Evolutionary conservation across 2,113 vertebrate genomes (phyloP), one percentile per base, ranked within the genome.

Genomic region (Corythoichthys intestinalis): DNA sequence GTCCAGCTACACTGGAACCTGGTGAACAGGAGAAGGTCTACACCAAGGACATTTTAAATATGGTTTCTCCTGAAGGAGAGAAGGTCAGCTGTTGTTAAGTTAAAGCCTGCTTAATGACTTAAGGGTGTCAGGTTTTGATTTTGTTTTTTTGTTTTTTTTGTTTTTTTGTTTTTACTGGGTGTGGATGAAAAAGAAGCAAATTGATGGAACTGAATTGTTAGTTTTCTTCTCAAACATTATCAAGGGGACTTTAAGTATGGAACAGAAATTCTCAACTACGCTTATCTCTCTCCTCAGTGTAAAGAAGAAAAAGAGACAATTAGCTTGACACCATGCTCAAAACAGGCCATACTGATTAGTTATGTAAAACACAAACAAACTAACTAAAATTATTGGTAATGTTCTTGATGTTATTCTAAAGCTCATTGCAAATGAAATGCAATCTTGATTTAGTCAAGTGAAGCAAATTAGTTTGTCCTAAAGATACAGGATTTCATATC

Each of bases 1-100:
- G 14, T 60, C 64, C 64, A 79, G 56, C n/a, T 62, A 77, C 10
- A n/a, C 71, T 44, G 4, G 85, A 75, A 44, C 49, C 20, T 62
- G 82, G 74, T 66, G 91, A 94, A 61, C 65, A 84, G 64, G 92
- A 93, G 67, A 90, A 82, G 28, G 66, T 91, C 73, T 93, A 87
- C 70, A 94, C 87, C 50, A 94, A 94, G 65, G 91, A 93, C 65
- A 93, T 95, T 82, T 80, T 96, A 80, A 91, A 88, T 2, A 95
- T 95, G 92, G 75, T 95, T 9, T 94, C 94, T 13, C 94, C 91
- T 2, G 94, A 95, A 69, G 91, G 91, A 84, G 93, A 95, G 78
- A 93, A 88, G 91, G 93, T 95, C 68, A 75, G 74, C 13, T 44
- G n/a, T 63, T 17, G 17, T 63, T 63, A 47, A 2, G 1, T 14